Conservation (phyloP, 1,140 invertebrate genomes). For the Heliconius eleuchia region DNA sequence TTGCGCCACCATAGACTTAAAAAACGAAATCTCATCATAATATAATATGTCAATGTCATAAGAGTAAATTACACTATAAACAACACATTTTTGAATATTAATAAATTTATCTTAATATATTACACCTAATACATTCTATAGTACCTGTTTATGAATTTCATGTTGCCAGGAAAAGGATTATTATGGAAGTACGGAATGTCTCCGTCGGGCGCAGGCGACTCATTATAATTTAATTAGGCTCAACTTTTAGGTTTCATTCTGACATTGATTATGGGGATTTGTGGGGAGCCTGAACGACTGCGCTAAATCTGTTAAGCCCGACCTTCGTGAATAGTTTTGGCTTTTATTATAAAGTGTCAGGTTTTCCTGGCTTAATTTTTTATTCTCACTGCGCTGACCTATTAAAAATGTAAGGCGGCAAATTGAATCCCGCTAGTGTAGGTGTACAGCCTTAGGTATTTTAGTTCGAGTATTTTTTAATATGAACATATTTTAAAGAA, state of each 20-base stretch:
- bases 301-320: constrained; percentile 29
- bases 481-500: neutral
- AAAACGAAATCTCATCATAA: neutral
- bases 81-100: neutral
- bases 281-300: constrained; percentile 23
- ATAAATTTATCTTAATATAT: neutral
- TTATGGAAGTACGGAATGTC: constrained; percentile 22
- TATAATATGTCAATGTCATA: neutral
- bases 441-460: neutral
- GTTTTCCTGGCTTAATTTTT: neutral
- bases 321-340: constrained; percentile 8
- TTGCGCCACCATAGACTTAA: neutral
- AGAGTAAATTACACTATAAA: neutral
- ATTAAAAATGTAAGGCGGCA: neutral
- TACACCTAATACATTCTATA: neutral
- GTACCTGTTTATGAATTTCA: neutral
- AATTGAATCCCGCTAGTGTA: neutral
- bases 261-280: constrained; percentile 46
- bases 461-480: neutral
- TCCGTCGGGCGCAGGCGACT: constrained; percentile 19
- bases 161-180: constrained; percentile 10
- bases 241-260: constrained; percentile 45
- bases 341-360: neutral
- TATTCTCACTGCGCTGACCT: neutral
- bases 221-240: constrained; percentile 44